Percentiles rank a stretch among this genome's conserved stretches.
Conservation (phyloP, 2,888 invertebrate genomes). For the Drosophila anomalata region DNA sequence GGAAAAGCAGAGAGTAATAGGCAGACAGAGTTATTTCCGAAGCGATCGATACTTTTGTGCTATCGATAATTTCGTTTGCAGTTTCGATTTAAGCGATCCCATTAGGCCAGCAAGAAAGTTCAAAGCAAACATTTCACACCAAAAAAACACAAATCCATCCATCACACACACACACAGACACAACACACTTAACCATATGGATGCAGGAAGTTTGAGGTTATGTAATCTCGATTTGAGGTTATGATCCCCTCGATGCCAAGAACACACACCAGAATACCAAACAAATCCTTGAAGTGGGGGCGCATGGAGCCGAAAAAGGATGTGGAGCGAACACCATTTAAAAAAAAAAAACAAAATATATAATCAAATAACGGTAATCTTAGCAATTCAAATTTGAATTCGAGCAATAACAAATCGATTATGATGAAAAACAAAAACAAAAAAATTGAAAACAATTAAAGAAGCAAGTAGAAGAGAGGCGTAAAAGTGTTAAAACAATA, state of each 20-base stretch:
- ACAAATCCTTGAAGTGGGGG: slow-evolving; percentile 82
- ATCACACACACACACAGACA: slow-evolving; percentile 8
- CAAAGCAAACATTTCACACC: slow-evolving; percentile 40
- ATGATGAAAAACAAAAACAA: slow-evolving; percentile 5
- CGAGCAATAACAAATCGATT: slow-evolving; percentile 10
- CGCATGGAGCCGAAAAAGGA: slow-evolving; percentile 64
- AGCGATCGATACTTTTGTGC: slow-evolving; percentile 5
- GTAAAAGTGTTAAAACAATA: slow-evolving; percentile 20
- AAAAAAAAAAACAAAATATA: slow-evolving; percentile 24
- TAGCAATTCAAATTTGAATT: slow-evolving; percentile 29
- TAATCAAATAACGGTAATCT: slow-evolving; percentile 10
- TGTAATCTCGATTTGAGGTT: slow-evolving; percentile 16
- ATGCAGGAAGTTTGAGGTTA: slow-evolving; percentile 20
- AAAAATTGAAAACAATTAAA: slow-evolving; percentile 6
- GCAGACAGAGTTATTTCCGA: slow-evolving; percentile 20
- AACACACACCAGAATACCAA: slow-evolving; percentile 27
- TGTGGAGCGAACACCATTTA: slow-evolving; percentile 25
- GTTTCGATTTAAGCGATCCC: slow-evolving; percentile 23
- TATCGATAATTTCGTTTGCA: slow-evolving; percentile 23
- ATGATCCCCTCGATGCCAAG: slow-evolving; percentile 18
- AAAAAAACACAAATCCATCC: not conserved
- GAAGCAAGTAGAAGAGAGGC: slow-evolving; percentile 13
- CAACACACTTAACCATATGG: slow-evolving; percentile 9
- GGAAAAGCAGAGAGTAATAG: slow-evolving; percentile 25
- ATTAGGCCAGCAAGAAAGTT: slow-evolving; percentile 36